phyloP scores from a whole-genome alignment of 2,113 vertebrate genomes.

The Lycaon pictus region DNA sequence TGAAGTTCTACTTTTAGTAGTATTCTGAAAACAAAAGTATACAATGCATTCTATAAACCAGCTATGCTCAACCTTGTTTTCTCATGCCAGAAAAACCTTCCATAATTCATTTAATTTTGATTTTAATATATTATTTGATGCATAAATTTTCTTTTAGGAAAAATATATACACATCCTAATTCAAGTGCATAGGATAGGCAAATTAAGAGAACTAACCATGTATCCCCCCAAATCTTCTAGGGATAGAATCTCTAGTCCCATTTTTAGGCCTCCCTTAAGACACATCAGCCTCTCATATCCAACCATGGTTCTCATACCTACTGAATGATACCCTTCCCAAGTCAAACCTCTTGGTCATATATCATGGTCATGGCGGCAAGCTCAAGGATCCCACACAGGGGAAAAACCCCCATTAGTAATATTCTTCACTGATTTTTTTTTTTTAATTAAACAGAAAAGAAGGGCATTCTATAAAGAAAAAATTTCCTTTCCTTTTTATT shows the following conservation, averaged over 20 bases:
- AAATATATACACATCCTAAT: neutral
- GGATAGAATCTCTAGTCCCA: neutral
- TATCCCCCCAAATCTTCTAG: neutral
- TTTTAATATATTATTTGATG: constrained; percentile 14
- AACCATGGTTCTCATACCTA: neutral
- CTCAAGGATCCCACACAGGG: neutral
- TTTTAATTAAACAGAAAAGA: constrained; percentile 9
- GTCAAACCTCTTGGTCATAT: neutral
- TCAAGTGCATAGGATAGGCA: neutral
- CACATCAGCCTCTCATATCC: neutral
- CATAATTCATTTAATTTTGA: neutral
- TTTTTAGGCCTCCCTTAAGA: neutral
- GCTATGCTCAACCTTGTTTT: neutral
- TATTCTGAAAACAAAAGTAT: constrained; percentile 34
- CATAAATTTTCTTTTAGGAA: neutral
- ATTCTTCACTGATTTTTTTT: neutral
- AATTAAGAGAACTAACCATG: neutral
- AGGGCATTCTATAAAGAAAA: constrained; percentile 31
- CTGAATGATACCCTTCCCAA: neutral
- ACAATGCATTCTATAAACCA: constrained; percentile 1
- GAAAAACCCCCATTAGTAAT: neutral
- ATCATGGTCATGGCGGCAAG: neutral
- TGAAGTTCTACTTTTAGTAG: neutral
- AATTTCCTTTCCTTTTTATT: constrained; percentile 1
- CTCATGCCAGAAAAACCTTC: neutral